These are phyloP conservation scores for Micromys minutus DNA, from an alignment of 2,113 vertebrate genomes.

Conservation along the genomic window DNA sequence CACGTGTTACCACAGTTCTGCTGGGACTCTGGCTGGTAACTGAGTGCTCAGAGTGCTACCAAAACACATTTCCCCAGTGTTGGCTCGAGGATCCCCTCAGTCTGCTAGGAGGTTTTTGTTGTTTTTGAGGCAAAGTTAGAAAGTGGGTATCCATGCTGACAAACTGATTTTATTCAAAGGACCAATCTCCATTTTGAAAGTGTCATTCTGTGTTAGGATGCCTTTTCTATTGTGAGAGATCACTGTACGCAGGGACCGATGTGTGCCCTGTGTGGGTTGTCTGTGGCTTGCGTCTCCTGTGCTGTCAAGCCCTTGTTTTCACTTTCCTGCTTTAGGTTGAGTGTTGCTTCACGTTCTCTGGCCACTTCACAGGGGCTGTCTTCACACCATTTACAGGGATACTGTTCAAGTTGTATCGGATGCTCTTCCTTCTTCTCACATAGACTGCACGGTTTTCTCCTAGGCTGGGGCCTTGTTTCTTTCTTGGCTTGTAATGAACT, in stretches of 20 bases:
- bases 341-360: not conserved
- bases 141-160: not conserved
- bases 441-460: not conserved
- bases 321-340: not conserved
- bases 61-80: not conserved
- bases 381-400: not conserved
- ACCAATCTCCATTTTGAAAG: not conserved
- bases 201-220: not conserved
- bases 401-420: not conserved
- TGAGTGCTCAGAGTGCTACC: not conserved
- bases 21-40: not conserved
- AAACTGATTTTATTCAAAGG: slow-evolving; percentile 50
- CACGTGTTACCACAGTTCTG: not conserved
- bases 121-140: slow-evolving; percentile 31
- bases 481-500: not conserved
- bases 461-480: not conserved
- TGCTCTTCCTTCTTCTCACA: not conserved
- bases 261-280: not conserved
- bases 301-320: not conserved
- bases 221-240: slow-evolving; percentile 21
- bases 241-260: not conserved
- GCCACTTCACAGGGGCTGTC: not conserved
- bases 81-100: not conserved
- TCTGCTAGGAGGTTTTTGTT: slow-evolving; percentile 1
- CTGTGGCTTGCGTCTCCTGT: not conserved